phyloP scores from a whole-genome alignment of 2,888 invertebrate species.

The Chorisops tibialis region DNA sequence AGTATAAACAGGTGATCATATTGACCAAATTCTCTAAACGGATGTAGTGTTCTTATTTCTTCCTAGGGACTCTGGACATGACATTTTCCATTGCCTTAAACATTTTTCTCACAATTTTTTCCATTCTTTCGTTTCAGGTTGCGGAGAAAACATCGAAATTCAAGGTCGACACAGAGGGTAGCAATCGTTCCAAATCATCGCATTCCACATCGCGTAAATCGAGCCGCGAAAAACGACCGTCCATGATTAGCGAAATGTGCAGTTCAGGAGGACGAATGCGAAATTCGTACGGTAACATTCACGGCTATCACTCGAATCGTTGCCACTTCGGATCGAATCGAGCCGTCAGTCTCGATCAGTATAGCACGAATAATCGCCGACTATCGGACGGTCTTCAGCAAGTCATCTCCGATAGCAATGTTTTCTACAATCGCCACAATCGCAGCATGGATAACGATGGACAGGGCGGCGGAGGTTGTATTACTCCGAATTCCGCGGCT shows the following conservation, averaged over 20 bases:
- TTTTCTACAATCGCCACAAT: slow-evolving; percentile 50
- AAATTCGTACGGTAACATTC: slow-evolving; percentile 52
- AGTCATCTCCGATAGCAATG: slow-evolving; percentile 52
- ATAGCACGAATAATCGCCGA: slow-evolving; percentile 51
- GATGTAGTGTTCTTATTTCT: too few relatives aligned
- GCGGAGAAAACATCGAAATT: slow-evolving; percentile 72
- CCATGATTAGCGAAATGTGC: slow-evolving; percentile 53
- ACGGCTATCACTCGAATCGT: slow-evolving; percentile 49
- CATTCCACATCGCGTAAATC: slow-evolving; percentile 67
- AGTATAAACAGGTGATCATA: too few relatives aligned
- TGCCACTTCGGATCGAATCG: slow-evolving; percentile 52
- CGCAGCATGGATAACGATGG: slow-evolving; percentile 42
- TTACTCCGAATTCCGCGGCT: slow-evolving; percentile 29
- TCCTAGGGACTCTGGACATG: too few relatives aligned
- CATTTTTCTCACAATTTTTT: too few relatives aligned
- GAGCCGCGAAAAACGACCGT: slow-evolving; percentile 60
- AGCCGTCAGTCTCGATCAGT: slow-evolving; percentile 52
- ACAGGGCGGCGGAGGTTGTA: neutral
- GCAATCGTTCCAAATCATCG: slow-evolving; percentile 58
- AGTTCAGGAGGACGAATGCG: slow-evolving; percentile 51
- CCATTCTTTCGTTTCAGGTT: slow-evolving; percentile 44
- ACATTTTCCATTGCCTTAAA: too few relatives aligned
- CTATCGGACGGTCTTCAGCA: slow-evolving; percentile 51
- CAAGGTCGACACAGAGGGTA: slow-evolving; percentile 69
- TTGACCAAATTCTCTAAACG: too few relatives aligned